Base-by-base conservation (phyloP, 2,113 vertebrate genomes). In the Rhombomys opimus region DNA sequence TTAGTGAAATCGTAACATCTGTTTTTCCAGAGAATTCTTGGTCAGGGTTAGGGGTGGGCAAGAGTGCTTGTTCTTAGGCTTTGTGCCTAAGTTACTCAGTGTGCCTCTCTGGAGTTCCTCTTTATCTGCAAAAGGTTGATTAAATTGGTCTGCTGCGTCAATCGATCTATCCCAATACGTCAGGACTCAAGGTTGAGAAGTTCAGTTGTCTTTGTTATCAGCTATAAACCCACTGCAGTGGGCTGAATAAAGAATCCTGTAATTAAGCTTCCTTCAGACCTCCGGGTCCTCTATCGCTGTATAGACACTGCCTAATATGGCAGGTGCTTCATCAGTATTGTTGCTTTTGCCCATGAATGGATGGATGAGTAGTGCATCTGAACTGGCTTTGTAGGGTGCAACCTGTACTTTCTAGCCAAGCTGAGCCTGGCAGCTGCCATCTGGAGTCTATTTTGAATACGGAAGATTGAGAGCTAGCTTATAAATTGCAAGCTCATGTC, bases 371-470 rank as follows among this genome's bases (percentile, higher is more conserved):
- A 17, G 68, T 23, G 10, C n/a, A 6, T 93, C 77, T 89, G 91
- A 38, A 10, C 86, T 67, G 91, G 76, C 67, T 92, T 87, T 72
- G 32, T 32, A 41, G 84, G 92, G 81, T 41, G 1, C 5, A 30
- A 54, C 67, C 35, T 82, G 61, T n/a, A 91, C 93, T 78, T 30
- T 93, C 22, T 7, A 95, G 52, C 50, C 76, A 90, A 38, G 68
- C 59, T 32, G 72, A 89, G 85, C 92, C 67, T 57, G 86, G 89
- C 41, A 14, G 90, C 90, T 89, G 76, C 70, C 90, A 89, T 80
- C 81, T 38, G 86, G 80, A 93, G 75, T 61, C 85, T 65, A 13
- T 72, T 93, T 92, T 97, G 86, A 95, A 98, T 65, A 67, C 38
- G 67, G 93, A 87, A 89, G 86, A 93, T 86, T 76, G 96, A 96